Evolutionary conservation across 1,140 invertebrate genomes (phyloP).

Genomic region (Ridgeia piscesae): DNA sequence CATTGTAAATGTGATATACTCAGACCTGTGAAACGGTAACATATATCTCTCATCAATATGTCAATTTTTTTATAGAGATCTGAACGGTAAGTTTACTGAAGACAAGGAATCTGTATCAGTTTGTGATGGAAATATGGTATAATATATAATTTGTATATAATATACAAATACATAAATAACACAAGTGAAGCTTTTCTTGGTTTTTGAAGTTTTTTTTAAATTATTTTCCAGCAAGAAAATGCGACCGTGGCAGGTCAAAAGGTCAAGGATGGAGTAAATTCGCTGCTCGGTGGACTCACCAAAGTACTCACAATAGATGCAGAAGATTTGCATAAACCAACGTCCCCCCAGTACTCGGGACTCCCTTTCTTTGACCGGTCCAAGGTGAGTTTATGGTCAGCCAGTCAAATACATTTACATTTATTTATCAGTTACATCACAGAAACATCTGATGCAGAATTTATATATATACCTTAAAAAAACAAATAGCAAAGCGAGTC

Average conservation of each 20-base stretch:
- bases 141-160: too few species aligned
- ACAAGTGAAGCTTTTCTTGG: too few species aligned
- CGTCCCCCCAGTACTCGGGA: constrained; percentile 7
- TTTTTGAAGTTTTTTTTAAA: neutral
- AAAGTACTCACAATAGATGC: constrained; percentile 69
- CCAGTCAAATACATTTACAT: neutral
- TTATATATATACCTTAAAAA: neutral
- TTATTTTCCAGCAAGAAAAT: constrained; percentile 65
- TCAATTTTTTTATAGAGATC: too few species aligned
- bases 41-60: too few species aligned
- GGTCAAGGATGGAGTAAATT: constrained; percentile 71
- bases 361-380: constrained; percentile 42
- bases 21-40: too few species aligned
- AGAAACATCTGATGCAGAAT: neutral
- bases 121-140: too few species aligned
- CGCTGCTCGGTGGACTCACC: constrained; percentile 66
- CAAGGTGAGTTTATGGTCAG: constrained; percentile 38
- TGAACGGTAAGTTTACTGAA: too few species aligned
- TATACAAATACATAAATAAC: too few species aligned
- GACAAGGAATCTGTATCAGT: too few species aligned
- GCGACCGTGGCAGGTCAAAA: constrained; percentile 69
- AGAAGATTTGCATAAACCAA: constrained; percentile 66
- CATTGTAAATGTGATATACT: too few species aligned
- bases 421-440: neutral
- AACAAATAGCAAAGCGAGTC: too few species aligned